Evolutionary conservation across 2,888 invertebrate species (phyloP), one percentile per base, ranked within the genome.

Genomic region (Spatulosminthurus flaviceps): DNA sequence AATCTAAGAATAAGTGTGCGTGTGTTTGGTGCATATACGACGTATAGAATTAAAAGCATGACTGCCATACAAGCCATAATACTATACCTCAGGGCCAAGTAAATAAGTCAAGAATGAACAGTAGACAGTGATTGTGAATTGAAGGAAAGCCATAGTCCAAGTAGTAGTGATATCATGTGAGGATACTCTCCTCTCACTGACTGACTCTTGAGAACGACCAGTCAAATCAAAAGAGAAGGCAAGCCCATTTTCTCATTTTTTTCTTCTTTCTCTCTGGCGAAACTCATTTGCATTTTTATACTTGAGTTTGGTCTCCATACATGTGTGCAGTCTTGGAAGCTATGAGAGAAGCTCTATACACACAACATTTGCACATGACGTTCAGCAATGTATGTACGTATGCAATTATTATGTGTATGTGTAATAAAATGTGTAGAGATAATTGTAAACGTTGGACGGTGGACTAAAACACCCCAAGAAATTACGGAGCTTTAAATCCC

Each of bases 221-320:
- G 5, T 19, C 51, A 51, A 13, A 51, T 51, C 51, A 51, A 64
- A 75, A 26, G 73, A 21, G 43, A 69, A 77, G 70, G 42, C 77
- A 77, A 77, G 77, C 77, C 77, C 77, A 77, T 77, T 77, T 77
- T 77, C 29, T 60, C 41, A 21, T 26, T 51, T 51, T 51, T 29
- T 69, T n/a, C 28, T 29, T 34, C n/a, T 19, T 69, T 34, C 34
- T 34, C 34, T 69, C 34, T 69, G n/a, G 21, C 69, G 19, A 69
- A 69, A 29, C 69, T 69, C 69, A 69, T 69, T 70, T 43, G 70
- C 51, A 77, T 51, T 51, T n/a, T n/a, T 60, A 51, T n/a, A 51
- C 16, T 51, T 51, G 5, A 13, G 9, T 51, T 51, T 19, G 51
- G 51, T 51, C 51, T 51, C 51, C 34, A 34, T 34, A 34, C 34